A percentile compares a stretch with the other conserved stretches of the same genome.
Conservation (phyloP, 2,888 invertebrate species). For the Drosophila rellima region DNA sequence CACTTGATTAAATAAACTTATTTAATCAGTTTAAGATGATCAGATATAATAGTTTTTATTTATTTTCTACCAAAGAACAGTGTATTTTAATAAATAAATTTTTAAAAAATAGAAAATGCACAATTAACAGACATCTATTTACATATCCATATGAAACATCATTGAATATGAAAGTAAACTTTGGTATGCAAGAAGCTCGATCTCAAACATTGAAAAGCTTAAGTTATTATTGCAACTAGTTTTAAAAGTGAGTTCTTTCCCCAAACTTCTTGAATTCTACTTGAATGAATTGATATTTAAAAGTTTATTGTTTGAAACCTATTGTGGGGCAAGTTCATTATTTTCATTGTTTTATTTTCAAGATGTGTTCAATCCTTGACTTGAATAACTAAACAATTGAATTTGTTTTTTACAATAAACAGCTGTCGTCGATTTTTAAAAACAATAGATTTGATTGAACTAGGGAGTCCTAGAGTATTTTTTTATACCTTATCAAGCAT, state of each 20-base stretch:
- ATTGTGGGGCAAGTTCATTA: background rate
- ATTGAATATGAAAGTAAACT: background rate
- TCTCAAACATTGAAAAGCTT: too few species aligned
- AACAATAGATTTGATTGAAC: background rate
- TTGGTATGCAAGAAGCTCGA: too few species aligned
- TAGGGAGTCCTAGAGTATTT: background rate
- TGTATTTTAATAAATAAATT: background rate
- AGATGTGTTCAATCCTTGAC: background rate
- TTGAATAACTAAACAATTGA: background rate
- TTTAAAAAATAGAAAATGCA: background rate
- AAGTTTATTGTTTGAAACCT: background rate
- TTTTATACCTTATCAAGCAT: slow-evolving; percentile 27
- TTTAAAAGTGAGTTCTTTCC: too few species aligned
- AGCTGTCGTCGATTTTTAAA: background rate
- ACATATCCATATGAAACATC: background rate
- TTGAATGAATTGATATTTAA: too few species aligned
- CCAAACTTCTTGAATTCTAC: too few species aligned
- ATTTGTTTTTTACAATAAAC: background rate
- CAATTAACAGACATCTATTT: background rate
- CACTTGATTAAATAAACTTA: too few species aligned
- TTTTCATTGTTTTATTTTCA: background rate
- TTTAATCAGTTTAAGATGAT: too few species aligned
- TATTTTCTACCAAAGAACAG: too few species aligned
- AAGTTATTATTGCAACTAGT: background rate
- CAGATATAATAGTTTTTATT: too few species aligned